Conservation (phyloP, 2,113 vertebrate species). For the Nansenia antarctica region DNA sequence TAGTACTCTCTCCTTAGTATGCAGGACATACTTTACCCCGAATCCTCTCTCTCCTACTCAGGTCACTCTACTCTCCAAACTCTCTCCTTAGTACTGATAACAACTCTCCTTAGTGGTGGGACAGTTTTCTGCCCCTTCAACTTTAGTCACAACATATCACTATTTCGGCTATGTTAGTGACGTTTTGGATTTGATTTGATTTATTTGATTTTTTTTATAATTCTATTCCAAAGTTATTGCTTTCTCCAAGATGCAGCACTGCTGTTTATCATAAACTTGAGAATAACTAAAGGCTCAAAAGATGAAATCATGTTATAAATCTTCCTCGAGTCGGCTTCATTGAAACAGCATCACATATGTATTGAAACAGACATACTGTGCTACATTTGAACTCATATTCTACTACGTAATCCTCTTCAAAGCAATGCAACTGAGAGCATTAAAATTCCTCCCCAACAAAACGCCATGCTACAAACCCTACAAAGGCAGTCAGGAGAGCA, state of each 20-base stretch:
- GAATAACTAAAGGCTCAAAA: not conserved
- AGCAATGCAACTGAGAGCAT: conserved; percentile 64
- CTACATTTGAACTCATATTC: conserved; percentile 45
- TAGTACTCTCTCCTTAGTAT: too few species aligned
- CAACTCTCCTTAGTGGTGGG: too few species aligned
- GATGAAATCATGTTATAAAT: not conserved
- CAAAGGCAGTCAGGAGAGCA: conserved; percentile 37
- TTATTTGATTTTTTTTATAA: not conserved
- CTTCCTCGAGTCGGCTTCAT: not conserved
- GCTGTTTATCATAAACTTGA: not conserved
- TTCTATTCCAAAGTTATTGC: too few species aligned
- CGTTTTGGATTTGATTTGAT: not conserved
- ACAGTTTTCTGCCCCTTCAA: not conserved
- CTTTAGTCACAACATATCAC: too few species aligned
- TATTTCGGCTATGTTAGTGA: not conserved
- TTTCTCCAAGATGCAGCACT: not conserved
- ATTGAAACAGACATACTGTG: conserved; percentile 11
- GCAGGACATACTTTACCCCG: too few species aligned
- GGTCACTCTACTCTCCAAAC: not conserved
- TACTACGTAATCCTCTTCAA: conserved; percentile 71
- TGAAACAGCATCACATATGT: conserved; percentile 16
- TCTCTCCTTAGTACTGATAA: too few species aligned
- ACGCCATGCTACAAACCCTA: conserved; percentile 37
- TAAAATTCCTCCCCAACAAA: conserved; percentile 74
- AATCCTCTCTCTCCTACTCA: not conserved